Conservation (phyloP, 2,888 invertebrate species). For the Tridacna crocea region DNA sequence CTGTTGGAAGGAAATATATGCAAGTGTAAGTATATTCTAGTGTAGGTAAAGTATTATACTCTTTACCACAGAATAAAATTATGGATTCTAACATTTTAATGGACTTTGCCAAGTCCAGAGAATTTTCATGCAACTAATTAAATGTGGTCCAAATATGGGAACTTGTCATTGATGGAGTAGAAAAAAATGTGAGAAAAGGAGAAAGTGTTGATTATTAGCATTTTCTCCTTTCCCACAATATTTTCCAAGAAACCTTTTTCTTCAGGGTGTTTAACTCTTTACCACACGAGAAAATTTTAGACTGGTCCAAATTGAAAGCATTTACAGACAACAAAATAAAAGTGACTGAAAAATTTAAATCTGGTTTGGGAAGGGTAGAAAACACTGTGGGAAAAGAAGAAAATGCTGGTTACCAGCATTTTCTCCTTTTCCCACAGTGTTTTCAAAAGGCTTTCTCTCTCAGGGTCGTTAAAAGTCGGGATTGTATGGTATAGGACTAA, state of each 20-base stretch:
- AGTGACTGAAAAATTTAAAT: no score
- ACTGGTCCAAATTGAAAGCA: no score
- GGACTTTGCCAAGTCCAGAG: not conserved
- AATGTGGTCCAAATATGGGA: not conserved
- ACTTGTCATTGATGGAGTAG: not conserved
- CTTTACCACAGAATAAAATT: not conserved
- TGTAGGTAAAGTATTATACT: not conserved
- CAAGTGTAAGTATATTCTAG: slow-evolving; percentile 60
- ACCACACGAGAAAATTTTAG: no score
- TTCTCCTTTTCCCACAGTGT: no score
- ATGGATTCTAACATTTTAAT: not conserved
- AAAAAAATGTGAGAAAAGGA: not conserved
- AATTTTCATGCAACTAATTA: not conserved
- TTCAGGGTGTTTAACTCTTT: no score
- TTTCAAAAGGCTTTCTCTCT: no score
- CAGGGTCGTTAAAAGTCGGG: no score
- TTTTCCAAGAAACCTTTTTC: no score
- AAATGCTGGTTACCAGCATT: slow-evolving; percentile 5
- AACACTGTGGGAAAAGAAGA: not conserved
- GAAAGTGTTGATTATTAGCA: not conserved
- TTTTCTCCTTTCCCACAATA: slow-evolving; percentile 6
- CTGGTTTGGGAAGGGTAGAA: no score
- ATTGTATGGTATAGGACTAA: no score
- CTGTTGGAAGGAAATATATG: slow-evolving; percentile 69
- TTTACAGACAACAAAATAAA: no score